A percentile compares a stretch with the other conserved stretches of the same genome.
These are phyloP conservation scores for Amblyornis subalaris DNA, from an alignment of 2,113 vertebrate genomes.

Conservation along the genomic window DNA sequence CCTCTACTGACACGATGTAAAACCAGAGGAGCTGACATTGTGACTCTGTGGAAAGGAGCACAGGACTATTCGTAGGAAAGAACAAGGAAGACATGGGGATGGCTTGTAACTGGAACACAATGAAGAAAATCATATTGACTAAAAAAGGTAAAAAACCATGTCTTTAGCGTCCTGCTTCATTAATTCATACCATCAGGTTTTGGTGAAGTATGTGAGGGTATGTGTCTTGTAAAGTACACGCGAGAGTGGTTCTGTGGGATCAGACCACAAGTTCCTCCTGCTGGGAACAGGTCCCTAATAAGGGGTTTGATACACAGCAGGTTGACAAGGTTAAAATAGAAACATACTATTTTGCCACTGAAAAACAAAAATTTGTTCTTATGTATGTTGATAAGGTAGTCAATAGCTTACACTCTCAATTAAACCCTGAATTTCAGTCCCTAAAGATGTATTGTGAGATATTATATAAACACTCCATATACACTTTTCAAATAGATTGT, in stretches of 20 bases:
- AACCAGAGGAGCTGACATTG: neutral
- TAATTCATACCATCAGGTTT: neutral
- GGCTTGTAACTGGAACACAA: neutral
- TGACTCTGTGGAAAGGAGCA: neutral
- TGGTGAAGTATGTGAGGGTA: neutral
- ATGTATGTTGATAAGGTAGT: neutral
- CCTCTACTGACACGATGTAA: neutral
- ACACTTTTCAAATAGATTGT: neutral
- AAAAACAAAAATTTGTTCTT: neutral
- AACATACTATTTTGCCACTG: neutral
- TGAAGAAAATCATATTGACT: neutral
- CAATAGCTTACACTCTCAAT: neutral
- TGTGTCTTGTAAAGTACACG: neutral
- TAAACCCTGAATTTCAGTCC: neutral
- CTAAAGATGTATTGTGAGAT: neutral
- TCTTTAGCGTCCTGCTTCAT: neutral
- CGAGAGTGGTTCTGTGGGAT: neutral
- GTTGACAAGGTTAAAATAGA: neutral
- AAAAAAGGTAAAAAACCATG: neutral
- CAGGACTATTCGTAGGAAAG: neutral
- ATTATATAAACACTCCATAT: neutral
- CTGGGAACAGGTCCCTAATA: neutral
- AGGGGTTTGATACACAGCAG: neutral
- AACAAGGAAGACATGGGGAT: fast-evolving
- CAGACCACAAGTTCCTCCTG: neutral